A percentile compares a stretch with the other conserved stretches of the same genome.
phyloP scores from a whole-genome alignment of 2,113 vertebrate genomes.

The Cavia porcellus region DNA sequence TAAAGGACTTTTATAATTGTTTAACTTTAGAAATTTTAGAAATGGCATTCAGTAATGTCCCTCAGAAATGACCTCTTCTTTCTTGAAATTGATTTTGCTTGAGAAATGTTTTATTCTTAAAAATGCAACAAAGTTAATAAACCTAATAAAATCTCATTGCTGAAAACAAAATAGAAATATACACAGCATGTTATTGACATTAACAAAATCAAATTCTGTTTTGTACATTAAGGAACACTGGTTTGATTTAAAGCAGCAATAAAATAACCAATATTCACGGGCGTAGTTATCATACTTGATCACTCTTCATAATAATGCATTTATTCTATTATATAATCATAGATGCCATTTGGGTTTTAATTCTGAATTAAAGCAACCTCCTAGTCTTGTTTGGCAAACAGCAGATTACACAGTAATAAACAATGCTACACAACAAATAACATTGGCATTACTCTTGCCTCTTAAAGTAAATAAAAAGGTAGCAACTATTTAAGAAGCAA shows the following conservation, averaged over 20 bases:
- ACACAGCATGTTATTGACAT: neutral
- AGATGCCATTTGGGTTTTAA: neutral
- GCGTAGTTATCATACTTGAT: neutral
- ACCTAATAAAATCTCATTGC: neutral
- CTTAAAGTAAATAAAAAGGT: neutral
- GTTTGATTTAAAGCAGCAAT: neutral
- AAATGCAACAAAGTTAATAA: slow-evolving; percentile 4
- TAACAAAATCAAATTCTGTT: neutral
- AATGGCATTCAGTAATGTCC: neutral
- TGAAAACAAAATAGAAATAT: neutral
- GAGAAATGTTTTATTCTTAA: neutral
- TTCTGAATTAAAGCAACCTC: neutral
- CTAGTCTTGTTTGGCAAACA: neutral
- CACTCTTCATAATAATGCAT: neutral
- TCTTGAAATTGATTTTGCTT: neutral
- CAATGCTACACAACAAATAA: neutral
- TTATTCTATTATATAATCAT: neutral
- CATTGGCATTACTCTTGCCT: neutral
- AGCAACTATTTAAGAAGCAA: slow-evolving; percentile 33
- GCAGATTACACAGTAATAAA: neutral
- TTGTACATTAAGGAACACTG: neutral
- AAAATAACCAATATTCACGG: neutral
- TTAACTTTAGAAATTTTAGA: slow-evolving; percentile 23
- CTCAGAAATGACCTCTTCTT: slow-evolving; percentile 11
- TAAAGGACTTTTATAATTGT: neutral